Percentiles rank a stretch among this genome's conserved stretches.
Conservation (phyloP, 2,888 invertebrate species). For the Drosophila subsilvestris region DNA sequence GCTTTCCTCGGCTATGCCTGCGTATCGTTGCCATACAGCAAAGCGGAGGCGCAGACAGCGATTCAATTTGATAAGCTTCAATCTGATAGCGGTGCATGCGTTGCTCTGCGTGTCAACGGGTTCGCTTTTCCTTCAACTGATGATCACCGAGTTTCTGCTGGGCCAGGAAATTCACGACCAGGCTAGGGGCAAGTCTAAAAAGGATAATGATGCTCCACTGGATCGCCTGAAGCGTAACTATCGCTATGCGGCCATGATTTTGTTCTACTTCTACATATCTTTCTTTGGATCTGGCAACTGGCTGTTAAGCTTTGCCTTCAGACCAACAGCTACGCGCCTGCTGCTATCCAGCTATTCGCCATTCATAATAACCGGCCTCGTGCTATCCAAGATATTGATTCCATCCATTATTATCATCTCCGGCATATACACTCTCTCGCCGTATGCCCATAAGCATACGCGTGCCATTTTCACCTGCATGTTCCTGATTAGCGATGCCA, state of each 20-base stretch:
- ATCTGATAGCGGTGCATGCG: conserved; percentile 87
- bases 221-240: conserved; percentile 53
- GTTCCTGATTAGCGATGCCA: conserved; percentile 91
- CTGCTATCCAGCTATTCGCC: conserved; percentile 96
- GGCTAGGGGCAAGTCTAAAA: too few species aligned
- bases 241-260: conserved; percentile 84
- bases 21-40: conserved; percentile 53
- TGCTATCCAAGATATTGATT: conserved; percentile 93
- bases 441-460: conserved; percentile 58
- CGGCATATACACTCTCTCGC: conserved; percentile 66
- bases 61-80: conserved; percentile 86
- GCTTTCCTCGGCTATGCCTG: conserved; percentile 79
- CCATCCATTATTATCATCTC: conserved; percentile 89
- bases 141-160: conserved; percentile 72
- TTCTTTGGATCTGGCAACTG: conserved; percentile 99
- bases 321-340: conserved; percentile 94
- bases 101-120: conserved; percentile 90
- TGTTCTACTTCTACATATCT: conserved; percentile 91
- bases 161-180: conserved; percentile 28
- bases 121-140: conserved; percentile 88
- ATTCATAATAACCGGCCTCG: conserved; percentile 89
- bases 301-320: conserved; percentile 97
- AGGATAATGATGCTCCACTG: conserved; percentile 11
- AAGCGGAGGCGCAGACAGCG: conserved; percentile 82
- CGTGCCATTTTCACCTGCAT: conserved; percentile 88